phyloP scores from a whole-genome alignment of 2,797 vertebrate genomes.

The Clarias platycephalus region DNA sequence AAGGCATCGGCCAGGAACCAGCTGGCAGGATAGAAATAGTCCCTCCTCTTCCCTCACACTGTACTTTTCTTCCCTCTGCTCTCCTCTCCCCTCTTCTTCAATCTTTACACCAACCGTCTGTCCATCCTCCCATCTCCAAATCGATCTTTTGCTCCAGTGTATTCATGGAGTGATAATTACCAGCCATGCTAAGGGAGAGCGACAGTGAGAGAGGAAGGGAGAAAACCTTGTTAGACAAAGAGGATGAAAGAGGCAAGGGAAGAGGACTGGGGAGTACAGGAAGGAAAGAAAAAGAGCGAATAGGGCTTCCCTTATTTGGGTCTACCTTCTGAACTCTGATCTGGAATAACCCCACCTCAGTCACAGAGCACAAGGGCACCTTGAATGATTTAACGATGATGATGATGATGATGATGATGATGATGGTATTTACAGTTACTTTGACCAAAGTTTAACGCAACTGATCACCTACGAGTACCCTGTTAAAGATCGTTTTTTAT shows the following conservation, averaged over 20 bases:
- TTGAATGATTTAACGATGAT: neutral
- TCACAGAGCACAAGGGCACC: neutral
- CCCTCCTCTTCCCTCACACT: constrained; percentile 33
- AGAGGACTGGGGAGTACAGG: constrained; percentile 7
- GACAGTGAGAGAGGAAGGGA: constrained; percentile 23
- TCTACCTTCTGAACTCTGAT: constrained; percentile 1
- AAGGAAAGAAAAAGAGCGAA: neutral
- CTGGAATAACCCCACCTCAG: too few relatives aligned
- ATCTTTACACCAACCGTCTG: constrained; percentile 25
- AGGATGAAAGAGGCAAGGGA: constrained; percentile 45
- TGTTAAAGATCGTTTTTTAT: neutral
- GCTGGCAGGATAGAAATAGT: constrained; percentile 70
- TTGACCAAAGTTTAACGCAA: neutral
- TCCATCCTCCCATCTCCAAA: constrained; percentile 38
- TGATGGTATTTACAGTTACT: neutral
- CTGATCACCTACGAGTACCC: neutral
- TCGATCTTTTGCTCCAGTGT: constrained; percentile 61
- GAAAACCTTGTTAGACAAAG: constrained; percentile 18
- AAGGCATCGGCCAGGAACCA: constrained; percentile 58
- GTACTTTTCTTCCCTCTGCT: constrained; percentile 24
- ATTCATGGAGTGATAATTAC: constrained; percentile 74
- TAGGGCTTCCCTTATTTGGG: constrained; percentile 17
- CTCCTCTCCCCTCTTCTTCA: constrained; percentile 5
- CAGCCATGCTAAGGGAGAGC: constrained; percentile 39
- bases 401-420: neutral